phyloP scores from a whole-genome alignment of 2,888 invertebrate species.

The Thysanoteuthis rhombus region DNA sequence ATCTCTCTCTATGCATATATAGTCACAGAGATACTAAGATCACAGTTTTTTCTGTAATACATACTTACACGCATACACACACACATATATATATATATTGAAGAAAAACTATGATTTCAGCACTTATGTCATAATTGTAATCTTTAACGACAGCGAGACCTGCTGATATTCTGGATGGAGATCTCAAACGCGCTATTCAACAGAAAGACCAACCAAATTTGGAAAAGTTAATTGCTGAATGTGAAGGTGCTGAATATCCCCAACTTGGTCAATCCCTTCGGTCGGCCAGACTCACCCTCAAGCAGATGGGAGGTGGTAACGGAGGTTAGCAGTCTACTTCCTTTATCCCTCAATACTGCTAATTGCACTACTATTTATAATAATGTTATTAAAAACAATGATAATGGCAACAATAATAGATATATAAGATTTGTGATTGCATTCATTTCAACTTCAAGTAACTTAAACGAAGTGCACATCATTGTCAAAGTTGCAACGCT shows the following conservation, averaged over 20 bases:
- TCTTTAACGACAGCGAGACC: neutral
- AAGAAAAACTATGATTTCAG: too few species aligned
- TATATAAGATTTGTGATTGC: neutral
- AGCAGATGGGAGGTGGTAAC: neutral
- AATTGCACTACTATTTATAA: too few species aligned
- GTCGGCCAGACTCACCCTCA: neutral
- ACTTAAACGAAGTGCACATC: neutral
- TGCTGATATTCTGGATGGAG: neutral
- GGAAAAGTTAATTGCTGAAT: constrained; percentile 19
- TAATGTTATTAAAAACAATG: too few species aligned
- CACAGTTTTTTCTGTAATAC: too few species aligned
- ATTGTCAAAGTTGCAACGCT: too few species aligned
- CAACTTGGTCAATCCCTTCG: neutral
- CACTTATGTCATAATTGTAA: too few species aligned
- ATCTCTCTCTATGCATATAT: too few species aligned
- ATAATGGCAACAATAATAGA: too few species aligned
- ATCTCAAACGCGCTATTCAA: neutral
- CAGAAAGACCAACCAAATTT: neutral
- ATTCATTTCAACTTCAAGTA: neutral
- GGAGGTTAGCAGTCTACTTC: neutral
- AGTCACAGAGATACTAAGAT: too few species aligned
- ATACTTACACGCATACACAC: too few species aligned
- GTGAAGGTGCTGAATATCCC: constrained; percentile 13
- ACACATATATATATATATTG: too few species aligned
- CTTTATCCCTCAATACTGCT: neutral